phyloP scores from a whole-genome alignment of 2,113 vertebrate species.

The Nanorana parkeri region DNA sequence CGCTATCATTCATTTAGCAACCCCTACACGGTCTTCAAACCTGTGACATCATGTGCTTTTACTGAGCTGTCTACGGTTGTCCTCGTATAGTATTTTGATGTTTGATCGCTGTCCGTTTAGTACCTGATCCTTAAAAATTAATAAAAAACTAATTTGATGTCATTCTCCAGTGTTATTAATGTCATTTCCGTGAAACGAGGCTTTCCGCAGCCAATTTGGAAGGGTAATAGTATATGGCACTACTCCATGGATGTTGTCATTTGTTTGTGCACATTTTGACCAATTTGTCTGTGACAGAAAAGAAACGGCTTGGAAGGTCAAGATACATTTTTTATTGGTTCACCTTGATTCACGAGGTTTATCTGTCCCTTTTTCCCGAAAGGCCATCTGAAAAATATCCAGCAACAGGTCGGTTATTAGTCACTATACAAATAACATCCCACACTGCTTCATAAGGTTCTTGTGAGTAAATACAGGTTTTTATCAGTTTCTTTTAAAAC shows the following conservation, averaged over 20 bases:
- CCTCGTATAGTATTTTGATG: not conserved
- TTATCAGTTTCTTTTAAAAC: not conserved
- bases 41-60: no score
- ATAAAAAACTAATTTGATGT: slow-evolving; percentile 30
- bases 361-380: slow-evolving; percentile 2
- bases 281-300: slow-evolving; percentile 53
- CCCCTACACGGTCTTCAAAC: no score
- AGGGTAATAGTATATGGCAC: slow-evolving; percentile 41
- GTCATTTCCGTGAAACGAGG: slow-evolving; percentile 51
- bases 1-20: no score
- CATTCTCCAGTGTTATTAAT: slow-evolving; percentile 54
- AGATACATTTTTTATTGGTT: slow-evolving; percentile 42
- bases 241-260: slow-evolving; percentile 53
- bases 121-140: not conserved
- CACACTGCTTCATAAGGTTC: not conserved
- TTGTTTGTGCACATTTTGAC: slow-evolving; percentile 58
- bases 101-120: slow-evolving; percentile 17
- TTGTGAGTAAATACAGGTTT: not conserved
- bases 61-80: not conserved
- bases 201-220: slow-evolving; percentile 43
- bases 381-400: slow-evolving; percentile 9
- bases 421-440: slow-evolving; percentile 2
- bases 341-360: slow-evolving; percentile 48
- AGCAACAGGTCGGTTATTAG: slow-evolving; percentile 5
- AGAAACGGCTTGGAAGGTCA: slow-evolving; percentile 24